A percentile compares a stretch with the other conserved stretches of the same genome.
Evolutionary conservation across 2,888 invertebrate genomes (phyloP).

Genomic region (Amphipyra tragopoginis): DNA sequence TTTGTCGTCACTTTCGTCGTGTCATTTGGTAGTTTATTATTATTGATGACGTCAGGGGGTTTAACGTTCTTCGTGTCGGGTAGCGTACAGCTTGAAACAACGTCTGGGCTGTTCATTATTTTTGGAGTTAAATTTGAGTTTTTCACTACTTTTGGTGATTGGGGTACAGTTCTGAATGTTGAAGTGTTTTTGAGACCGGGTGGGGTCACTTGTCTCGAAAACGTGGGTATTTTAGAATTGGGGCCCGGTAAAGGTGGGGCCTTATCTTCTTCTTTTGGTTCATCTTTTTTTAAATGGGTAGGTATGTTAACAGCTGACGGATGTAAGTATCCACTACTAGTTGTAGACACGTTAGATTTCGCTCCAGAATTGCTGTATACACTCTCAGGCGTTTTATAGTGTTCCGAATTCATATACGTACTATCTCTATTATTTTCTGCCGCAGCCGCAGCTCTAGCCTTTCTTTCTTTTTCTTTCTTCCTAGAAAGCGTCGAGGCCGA

Average conservation of each 20-base stretch:
- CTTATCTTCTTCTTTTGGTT: slow-evolving; percentile 75
- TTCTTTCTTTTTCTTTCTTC: slow-evolving; percentile 87
- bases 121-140: slow-evolving; percentile 72
- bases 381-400: slow-evolving; percentile 90
- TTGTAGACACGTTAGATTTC: slow-evolving; percentile 90
- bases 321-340: slow-evolving; percentile 93
- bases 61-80: slow-evolving; percentile 86
- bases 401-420: slow-evolving; percentile 91
- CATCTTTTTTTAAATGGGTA: slow-evolving; percentile 74
- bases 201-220: slow-evolving; percentile 85
- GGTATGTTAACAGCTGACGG: slow-evolving; percentile 93
- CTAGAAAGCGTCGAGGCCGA: slow-evolving; percentile 93
- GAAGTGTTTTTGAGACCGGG: slow-evolving; percentile 85
- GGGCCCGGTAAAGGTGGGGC: slow-evolving; percentile 80
- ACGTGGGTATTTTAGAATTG: slow-evolving; percentile 86
- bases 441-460: slow-evolving; percentile 65
- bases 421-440: slow-evolving; percentile 79
- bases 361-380: slow-evolving; percentile 91
- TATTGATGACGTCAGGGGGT: slow-evolving; percentile 91
- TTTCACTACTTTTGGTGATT: slow-evolving; percentile 81
- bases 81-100: slow-evolving; percentile 93
- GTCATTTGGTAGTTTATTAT: slow-evolving; percentile 83
- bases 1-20: slow-evolving; percentile 86
- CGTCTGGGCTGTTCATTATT: slow-evolving; percentile 92
- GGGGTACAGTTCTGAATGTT: slow-evolving; percentile 81